phyloP scores from a whole-genome alignment of 2,797 vertebrate genomes.

The Leuciscus waleckii region DNA sequence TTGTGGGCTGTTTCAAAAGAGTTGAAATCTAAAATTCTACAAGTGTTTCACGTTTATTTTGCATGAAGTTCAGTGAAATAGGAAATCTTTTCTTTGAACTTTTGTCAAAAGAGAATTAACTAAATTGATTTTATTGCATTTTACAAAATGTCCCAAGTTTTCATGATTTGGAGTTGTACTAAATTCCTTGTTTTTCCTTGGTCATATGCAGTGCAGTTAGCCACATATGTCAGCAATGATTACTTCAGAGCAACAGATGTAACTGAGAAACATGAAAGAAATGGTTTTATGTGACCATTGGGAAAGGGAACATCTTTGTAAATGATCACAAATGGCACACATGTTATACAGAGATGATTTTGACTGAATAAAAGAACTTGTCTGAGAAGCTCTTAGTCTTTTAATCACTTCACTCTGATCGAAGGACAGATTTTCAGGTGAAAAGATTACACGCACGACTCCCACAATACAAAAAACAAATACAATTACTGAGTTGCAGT shows the following conservation, averaged over 20 bases:
- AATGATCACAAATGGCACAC: not conserved
- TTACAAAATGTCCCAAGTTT: not conserved
- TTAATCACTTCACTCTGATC: not conserved
- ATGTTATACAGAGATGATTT: not conserved
- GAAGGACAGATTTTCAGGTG: not conserved
- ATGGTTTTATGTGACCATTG: not conserved
- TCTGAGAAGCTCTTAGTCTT: not conserved
- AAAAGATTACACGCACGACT: not conserved
- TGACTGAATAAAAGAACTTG: not conserved
- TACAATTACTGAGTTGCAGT: no score
- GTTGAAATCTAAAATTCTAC: no score
- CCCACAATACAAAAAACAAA: not conserved
- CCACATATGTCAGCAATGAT: slow-evolving; percentile 23
- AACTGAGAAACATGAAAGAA: not conserved
- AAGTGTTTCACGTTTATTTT: no score
- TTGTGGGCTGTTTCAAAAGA: no score
- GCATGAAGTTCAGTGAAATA: no score
- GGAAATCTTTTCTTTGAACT: no score
- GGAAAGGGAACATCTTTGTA: not conserved
- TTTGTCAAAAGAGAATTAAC: no score
- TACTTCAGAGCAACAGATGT: slow-evolving; percentile 17
- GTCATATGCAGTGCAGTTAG: not conserved
- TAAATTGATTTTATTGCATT: not conserved
- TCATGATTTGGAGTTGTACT: not conserved
- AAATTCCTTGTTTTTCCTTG: not conserved